phyloP scores from a whole-genome alignment of 2,113 vertebrate species.

The Forbesichthys papilliferus region DNA sequence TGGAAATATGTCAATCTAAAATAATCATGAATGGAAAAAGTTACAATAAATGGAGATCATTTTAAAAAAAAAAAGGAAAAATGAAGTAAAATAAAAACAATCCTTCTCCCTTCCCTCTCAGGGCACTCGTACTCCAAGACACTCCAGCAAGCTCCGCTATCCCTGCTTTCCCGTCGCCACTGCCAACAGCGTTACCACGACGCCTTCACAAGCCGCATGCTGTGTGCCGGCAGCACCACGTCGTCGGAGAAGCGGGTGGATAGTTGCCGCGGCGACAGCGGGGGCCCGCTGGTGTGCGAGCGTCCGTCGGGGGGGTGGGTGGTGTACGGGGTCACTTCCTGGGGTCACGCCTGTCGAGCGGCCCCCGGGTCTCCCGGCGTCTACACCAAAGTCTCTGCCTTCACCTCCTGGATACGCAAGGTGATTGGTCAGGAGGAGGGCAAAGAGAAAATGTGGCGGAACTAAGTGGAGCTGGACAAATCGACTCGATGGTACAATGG shows the following conservation, averaged over 20 bases:
- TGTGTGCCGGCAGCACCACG: slow-evolving; percentile 87
- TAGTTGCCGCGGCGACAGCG: slow-evolving; percentile 96
- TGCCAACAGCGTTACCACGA: slow-evolving; percentile 87
- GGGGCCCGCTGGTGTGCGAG: slow-evolving; percentile 92
- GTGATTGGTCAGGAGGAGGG: slow-evolving; percentile 70
- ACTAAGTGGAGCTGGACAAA: background rate
- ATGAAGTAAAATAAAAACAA: background rate
- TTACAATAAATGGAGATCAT: too few relatives aligned
- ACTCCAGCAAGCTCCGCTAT: slow-evolving; percentile 89
- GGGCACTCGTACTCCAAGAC: slow-evolving; percentile 94
- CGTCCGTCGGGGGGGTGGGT: slow-evolving; percentile 85
- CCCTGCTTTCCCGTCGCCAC: slow-evolving; percentile 84
- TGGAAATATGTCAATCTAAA: too few relatives aligned
- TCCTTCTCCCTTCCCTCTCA: slow-evolving; percentile 44
- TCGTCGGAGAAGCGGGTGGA: slow-evolving; percentile 84
- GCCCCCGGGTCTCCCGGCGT: slow-evolving; percentile 93
- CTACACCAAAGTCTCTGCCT: slow-evolving; percentile 94
- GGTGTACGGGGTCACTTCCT: slow-evolving; percentile 94
- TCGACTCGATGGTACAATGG: background rate
- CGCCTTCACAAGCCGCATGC: slow-evolving; percentile 92
- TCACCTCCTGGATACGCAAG: slow-evolving; percentile 90
- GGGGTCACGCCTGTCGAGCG: slow-evolving; percentile 94
- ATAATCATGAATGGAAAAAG: too few relatives aligned
- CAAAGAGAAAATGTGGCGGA: slow-evolving; percentile 21
- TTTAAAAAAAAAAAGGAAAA: too few relatives aligned